Base-by-base conservation (phyloP, 2,888 invertebrate species). In the Andrena hattorfiana region DNA sequence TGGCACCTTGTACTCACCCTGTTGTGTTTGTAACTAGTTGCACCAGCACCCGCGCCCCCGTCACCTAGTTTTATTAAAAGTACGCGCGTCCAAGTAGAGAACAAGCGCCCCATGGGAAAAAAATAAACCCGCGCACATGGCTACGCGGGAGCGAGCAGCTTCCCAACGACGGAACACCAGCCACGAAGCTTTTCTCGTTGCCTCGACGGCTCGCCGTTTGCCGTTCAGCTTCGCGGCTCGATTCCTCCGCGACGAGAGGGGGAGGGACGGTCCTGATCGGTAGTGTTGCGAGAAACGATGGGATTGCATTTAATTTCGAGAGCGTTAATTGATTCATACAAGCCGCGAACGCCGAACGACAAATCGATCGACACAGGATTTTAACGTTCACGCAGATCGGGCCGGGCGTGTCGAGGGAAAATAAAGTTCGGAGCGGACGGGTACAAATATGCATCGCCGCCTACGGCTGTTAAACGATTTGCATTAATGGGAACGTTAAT, bases 21-120 rank as follows among this genome's bases (percentile, higher is more conserved):
- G 78, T 78, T 82, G 83, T 56, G 56, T 56, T 51, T 75, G 75
- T 84, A 72, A 83, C 78, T 78, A 83, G 70, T 59, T 49, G 74
- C 83, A 83, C 78, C 56, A 26, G 42, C 51, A 62, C 54, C 49
- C 68, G 59, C 66, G 66, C 62, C 8, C 49, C 69, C 71, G 13
- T 16, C 28, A 66, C 42, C 67, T 51, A 30, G 54, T 77, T 67
- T 70, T 48, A n/a, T 74, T 30, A 48, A 66, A 30, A 49, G 48
- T 26, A 62, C 70, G 28, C 23, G 26, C 23, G 56, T 56, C 35
- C 70, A 30, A 32, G 10, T 54, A 51, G 51, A 23, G 48, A 42
- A 56, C n/a, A 77, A 60, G 51, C 30, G 51, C 35, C 66, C 30
- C n/a, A 16, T 13, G 35, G n/a, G n/a, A 2, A 54, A 54, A 76